Evolutionary conservation across 2,113 vertebrate species (phyloP), one percentile per base, ranked within the genome.

Genomic region (Odocoileus hemionus): DNA sequence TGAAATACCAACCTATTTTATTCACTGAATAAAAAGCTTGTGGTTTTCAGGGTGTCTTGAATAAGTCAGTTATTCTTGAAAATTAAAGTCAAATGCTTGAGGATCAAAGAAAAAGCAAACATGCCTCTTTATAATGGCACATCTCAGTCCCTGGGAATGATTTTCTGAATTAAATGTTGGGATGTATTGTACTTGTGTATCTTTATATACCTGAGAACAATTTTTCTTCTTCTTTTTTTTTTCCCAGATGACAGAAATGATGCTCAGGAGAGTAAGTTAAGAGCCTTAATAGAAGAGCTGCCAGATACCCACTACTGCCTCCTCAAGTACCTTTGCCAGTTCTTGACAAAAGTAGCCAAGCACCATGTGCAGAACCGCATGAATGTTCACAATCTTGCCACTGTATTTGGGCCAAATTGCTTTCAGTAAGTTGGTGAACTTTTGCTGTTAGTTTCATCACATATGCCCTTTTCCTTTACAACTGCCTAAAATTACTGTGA

Each of bases 371-470:
- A 99, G 91, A 99, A 99, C 98, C 99, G 98, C 88, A 99, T 99
- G 99, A 99, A 98, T 7, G 96, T 99, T 45, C 98, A 98, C 98
- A 99, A 99, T 97, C 99, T 99, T 13, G 99, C 99, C 94, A 99
- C 99, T 3, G 99, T 99, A 14, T 99, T 99, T 98, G 99, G 99
- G 97, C 99, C 99, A 96, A 99, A 98, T 76, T 99, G 99, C 96
- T 99, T 99, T 98, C 99, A 99, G 99, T 99, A 99, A 99, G 99
- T 99, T 94, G 60, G 5, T 80, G 55, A 2, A 21, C 30, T 89
- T 96, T 92, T 96, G 45, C n/a, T 92, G 19, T 93, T 93, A 55
- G 93, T 90, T 54, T 91, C 12, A 57, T 55, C 39, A 58, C 54
- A 7, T 86, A 15, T 15, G 15, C 10, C 26, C 15, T 92, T 82